Evolutionary conservation across 2,113 vertebrate species (phyloP).

Genomic region (Dasypus novemcinctus): DNA sequence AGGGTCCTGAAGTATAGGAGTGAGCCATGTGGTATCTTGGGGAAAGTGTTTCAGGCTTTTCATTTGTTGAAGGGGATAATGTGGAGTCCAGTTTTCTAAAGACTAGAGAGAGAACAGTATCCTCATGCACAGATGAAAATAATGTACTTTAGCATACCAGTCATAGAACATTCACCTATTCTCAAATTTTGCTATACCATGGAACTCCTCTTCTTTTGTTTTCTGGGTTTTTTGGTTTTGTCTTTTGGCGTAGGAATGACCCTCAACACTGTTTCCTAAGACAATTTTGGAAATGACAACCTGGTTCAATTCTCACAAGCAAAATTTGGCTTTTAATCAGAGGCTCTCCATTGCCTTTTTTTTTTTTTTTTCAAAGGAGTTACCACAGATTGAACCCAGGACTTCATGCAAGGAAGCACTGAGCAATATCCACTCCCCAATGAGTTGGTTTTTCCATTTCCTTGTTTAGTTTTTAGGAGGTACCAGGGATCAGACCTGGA

Average conservation of each 20-base stretch:
- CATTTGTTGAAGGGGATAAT: background rate
- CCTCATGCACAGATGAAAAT: background rate
- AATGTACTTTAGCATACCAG: background rate
- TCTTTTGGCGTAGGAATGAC: background rate
- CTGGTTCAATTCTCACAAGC: background rate
- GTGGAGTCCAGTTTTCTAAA: background rate
- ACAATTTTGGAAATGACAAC: background rate
- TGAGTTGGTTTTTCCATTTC: too few relatives aligned
- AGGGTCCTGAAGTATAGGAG: background rate
- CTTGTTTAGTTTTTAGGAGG: too few relatives aligned
- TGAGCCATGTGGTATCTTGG: background rate
- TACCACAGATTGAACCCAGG: too few relatives aligned
- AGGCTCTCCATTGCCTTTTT: background rate
- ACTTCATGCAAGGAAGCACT: too few relatives aligned
- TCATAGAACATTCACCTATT: background rate
- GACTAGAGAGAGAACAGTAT: background rate
- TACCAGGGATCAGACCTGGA: too few relatives aligned
- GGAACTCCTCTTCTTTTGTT: background rate
- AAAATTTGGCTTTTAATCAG: background rate
- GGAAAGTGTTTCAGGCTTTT: background rate
- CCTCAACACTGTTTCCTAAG: background rate
- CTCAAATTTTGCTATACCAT: background rate
- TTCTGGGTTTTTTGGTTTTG: background rate
- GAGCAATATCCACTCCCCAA: too few relatives aligned
- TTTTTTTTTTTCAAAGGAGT: too few relatives aligned